Evolutionary conservation across 2,797 vertebrate genomes (phyloP), one percentile per base, ranked within the genome.

Genomic region (Melanotaenia parkinsoni): DNA sequence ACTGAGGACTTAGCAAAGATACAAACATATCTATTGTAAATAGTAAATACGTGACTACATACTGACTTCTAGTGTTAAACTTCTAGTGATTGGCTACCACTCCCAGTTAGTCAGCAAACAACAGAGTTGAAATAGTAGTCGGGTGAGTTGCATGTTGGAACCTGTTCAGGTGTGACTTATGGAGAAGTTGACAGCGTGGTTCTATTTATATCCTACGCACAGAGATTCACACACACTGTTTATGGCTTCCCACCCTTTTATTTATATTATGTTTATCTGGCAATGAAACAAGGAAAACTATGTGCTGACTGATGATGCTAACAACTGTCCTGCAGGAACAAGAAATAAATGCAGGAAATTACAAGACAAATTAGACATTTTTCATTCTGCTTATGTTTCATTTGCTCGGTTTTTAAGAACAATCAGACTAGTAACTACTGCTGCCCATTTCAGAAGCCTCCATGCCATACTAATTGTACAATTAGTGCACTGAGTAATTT

Each of bases 401-500:
- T 88, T 92, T 85, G 69, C 76, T 53, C 76, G 80, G 74, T 89
- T 89, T 50, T 84, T 32, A 76, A 79, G 70, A 90, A 85, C 85
- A 86, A 85, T 87, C 73, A 68, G 62, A 67, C 74, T 72, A 68
- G 88, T 82, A 79, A 78, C 74, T 77, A 75, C 83, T 86, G 66
- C 72, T 79, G 67, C 75, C 64, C 79, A 69, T 86, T 79, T 82
- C 64, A 62, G 38, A 81, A 80, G 73, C 82, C 72, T 73, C 68
- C 80, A 78, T 74, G 82, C 88, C 28, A 81, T 24, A 84, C 79
- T 91, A 90, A 91, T 90, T 88, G 81, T 77, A 70, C 80, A 88
- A 79, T 84, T 74, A 88, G 62, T 33, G 77, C 9, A 14, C 54
- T 76, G 78, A 77, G 73, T 86, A 54, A 47, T 58, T 74, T 74